Percentiles rank a stretch among this genome's conserved stretches.
These are phyloP conservation scores for Lagopus muta DNA, from an alignment of 2,113 vertebrate species.

Conservation along the genomic window DNA sequence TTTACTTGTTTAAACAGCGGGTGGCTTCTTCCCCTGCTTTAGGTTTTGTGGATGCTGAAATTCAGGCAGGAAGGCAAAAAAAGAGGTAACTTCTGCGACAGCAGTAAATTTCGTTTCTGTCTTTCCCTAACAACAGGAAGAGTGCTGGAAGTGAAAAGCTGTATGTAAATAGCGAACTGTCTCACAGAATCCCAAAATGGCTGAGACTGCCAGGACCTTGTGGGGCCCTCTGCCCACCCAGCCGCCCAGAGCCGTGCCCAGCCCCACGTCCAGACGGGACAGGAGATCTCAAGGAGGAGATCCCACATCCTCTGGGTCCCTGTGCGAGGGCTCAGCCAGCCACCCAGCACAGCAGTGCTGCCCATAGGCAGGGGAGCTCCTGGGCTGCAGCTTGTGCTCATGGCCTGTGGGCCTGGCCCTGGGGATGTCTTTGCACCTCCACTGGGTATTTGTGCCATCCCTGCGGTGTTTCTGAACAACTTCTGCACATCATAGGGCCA, in stretches of 20 bases:
- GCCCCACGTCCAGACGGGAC: neutral
- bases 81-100: neutral
- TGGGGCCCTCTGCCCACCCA: no score
- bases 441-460: neutral
- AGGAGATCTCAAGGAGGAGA: neutral
- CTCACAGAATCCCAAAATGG: neutral
- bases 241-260: neutral
- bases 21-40: neutral
- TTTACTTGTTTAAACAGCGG: neutral
- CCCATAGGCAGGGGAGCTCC: neutral
- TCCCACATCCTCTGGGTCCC: neutral
- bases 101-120: neutral
- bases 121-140: neutral
- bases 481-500: neutral
- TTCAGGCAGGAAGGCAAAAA: no score
- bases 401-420: neutral
- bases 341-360: neutral
- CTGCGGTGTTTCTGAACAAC: neutral
- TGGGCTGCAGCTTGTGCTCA: neutral
- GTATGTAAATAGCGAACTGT: accelerated
- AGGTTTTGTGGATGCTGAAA: neutral
- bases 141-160: neutral
- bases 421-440: neutral
- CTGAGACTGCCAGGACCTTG: neutral
- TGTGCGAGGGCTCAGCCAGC: neutral